Evolutionary conservation across 64 coral and sea anemone species (phyloP).

Genomic region (Anthopleura sola): DNA sequence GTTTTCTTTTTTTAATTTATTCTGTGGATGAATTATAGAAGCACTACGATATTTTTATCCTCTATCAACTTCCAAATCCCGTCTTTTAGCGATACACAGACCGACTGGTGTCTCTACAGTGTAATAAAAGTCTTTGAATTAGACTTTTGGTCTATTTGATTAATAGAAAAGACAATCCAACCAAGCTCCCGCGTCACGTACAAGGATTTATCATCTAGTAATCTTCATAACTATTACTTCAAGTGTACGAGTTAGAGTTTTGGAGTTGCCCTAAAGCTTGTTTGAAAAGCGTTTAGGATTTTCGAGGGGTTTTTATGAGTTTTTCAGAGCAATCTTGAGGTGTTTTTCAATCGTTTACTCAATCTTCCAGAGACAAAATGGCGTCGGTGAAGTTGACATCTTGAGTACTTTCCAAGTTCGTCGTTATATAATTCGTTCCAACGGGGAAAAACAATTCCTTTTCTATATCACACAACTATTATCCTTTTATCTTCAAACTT

Average conservation of each 20-base stretch:
- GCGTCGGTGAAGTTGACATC: background rate
- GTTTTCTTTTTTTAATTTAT: too few relatives aligned
- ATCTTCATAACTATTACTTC: background rate
- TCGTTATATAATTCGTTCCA: background rate
- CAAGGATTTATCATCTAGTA: background rate
- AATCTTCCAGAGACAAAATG: constrained; percentile 1
- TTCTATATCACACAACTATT: background rate
- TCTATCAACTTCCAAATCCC: background rate
- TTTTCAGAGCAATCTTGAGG: background rate
- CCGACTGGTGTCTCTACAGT: background rate
- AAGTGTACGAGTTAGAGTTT: constrained; percentile 6
- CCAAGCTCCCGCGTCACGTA: background rate
- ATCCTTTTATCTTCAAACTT: background rate
- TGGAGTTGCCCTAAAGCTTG: background rate
- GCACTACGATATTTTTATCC: background rate
- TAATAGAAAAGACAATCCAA: background rate
- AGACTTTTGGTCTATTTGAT: background rate
- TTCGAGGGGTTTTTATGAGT: background rate
- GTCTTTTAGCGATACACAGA: background rate
- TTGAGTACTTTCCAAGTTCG: background rate
- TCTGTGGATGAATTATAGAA: background rate
- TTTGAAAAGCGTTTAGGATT: background rate
- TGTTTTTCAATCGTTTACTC: background rate
- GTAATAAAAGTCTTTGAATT: background rate
- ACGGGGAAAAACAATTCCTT: background rate